Percentiles rank a stretch among this genome's conserved stretches.
phyloP scores from a whole-genome alignment of 2,113 vertebrate species.

The Lichenostomus cassidix region DNA sequence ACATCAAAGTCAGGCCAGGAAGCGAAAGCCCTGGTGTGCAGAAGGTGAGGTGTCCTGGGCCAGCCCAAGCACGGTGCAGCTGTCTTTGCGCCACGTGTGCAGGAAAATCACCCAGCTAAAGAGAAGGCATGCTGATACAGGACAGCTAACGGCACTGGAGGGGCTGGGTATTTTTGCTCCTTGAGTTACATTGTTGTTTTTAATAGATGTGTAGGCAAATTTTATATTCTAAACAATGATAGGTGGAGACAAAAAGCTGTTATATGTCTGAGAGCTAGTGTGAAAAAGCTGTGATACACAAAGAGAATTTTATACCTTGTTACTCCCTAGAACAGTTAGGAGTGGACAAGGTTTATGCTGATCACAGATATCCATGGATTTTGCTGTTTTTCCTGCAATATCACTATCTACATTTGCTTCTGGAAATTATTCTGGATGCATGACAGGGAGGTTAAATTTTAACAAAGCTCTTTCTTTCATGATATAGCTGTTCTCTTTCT shows the following conservation, averaged over 20 bases:
- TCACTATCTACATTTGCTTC: not conserved
- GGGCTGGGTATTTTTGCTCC: not conserved
- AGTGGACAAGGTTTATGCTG: not conserved
- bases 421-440: not conserved
- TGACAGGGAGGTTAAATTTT: slow-evolving; percentile 27
- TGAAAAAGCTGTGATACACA: not conserved
- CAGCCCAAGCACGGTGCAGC: rapidly evolving
- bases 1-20: not conserved
- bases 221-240: not conserved
- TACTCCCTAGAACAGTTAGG: not conserved
- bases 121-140: not conserved
- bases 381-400: not conserved
- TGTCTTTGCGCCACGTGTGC: rapidly evolving
- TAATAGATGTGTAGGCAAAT: not conserved
- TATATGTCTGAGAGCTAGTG: not conserved
- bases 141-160: not conserved
- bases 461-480: slow-evolving; percentile 4
- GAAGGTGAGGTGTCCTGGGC: not conserved
- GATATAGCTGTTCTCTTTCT: slow-evolving; percentile 13
- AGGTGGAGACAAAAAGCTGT: not conserved
- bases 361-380: slow-evolving; percentile 1
- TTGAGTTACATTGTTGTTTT: not conserved
- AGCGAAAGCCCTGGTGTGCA: rapidly evolving
- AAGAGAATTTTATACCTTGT: not conserved
- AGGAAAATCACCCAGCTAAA: not conserved